A percentile compares a stretch with the other conserved stretches of the same genome.
Evolutionary conservation across 2,797 vertebrate species (phyloP).

Genomic region (Telmatherina bonti): DNA sequence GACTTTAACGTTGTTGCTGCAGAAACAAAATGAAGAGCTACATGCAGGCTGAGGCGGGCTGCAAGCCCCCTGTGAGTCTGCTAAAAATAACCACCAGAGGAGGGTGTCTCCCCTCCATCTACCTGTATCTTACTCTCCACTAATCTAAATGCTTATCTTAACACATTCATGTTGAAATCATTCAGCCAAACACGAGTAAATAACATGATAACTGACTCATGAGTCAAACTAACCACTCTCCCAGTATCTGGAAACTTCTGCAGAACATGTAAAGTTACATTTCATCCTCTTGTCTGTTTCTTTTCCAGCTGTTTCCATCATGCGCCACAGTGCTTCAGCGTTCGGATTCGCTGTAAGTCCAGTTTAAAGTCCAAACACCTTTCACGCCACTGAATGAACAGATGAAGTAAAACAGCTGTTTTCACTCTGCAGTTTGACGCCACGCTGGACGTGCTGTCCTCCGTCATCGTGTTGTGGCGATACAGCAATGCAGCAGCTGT

Average conservation of each 20-base stretch:
- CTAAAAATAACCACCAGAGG: slow-evolving; percentile 81
- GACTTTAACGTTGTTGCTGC: background rate
- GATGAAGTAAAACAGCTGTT: background rate
- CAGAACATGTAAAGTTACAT: background rate
- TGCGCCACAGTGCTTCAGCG: slow-evolving; percentile 97
- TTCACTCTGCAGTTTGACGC: slow-evolving; percentile 91
- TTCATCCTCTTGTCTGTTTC: slow-evolving; percentile 21
- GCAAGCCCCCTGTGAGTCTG: slow-evolving; percentile 67
- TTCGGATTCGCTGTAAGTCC: slow-evolving; percentile 99
- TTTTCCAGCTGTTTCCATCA: slow-evolving; percentile 92
- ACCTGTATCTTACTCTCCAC: slow-evolving; percentile 43
- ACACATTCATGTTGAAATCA: background rate
- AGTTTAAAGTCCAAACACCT: background rate
- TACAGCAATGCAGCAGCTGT: slow-evolving; percentile 97
- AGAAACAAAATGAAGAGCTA: slow-evolving; percentile 25
- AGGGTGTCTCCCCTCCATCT: slow-evolving; percentile 55
- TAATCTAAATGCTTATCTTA: slow-evolving; percentile 19
- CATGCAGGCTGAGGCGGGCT: slow-evolving; percentile 62
- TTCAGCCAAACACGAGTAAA: too few species aligned
- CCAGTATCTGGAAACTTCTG: too few species aligned
- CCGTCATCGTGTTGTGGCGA: slow-evolving; percentile 97
- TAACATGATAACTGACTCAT: background rate
- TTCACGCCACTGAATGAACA: too few species aligned
- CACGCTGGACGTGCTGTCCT: slow-evolving; percentile 93
- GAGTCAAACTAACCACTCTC: too few species aligned